Percentiles rank a stretch among this genome's conserved stretches.
Conservation (phyloP, 2,888 invertebrate species). For the Megamerina dolium region DNA sequence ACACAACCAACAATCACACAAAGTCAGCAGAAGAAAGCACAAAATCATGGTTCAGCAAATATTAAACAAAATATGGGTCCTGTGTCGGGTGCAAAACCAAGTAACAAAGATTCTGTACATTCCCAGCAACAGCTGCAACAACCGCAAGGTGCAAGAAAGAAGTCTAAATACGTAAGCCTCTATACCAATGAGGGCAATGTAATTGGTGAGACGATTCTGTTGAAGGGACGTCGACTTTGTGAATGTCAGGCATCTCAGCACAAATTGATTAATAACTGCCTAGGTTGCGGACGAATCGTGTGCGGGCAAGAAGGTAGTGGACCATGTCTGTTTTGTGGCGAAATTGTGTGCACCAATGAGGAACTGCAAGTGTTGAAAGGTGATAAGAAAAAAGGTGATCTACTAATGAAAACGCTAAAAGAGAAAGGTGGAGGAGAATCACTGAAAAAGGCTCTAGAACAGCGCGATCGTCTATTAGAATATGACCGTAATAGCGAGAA, state of each 20-base stretch:
- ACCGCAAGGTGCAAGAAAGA: slow-evolving; percentile 53
- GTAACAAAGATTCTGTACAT: slow-evolving; percentile 7
- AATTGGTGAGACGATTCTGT: slow-evolving; percentile 53
- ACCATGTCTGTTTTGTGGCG: slow-evolving; percentile 88
- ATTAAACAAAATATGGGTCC: slow-evolving; percentile 18
- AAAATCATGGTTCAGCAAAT: slow-evolving; percentile 13
- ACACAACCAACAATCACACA: slow-evolving; percentile 16
- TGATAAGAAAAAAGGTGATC: slow-evolving; percentile 63
- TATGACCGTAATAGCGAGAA: slow-evolving; percentile 71
- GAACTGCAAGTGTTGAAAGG: slow-evolving; percentile 62
- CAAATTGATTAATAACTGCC: slow-evolving; percentile 84
- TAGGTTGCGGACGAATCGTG: slow-evolving; percentile 88
- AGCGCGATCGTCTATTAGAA: slow-evolving; percentile 75
- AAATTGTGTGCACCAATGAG: slow-evolving; percentile 72
- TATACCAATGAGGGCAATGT: slow-evolving; percentile 65
- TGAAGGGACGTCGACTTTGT: slow-evolving; percentile 77
- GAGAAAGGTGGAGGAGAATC: slow-evolving; percentile 65
- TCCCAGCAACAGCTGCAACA: slow-evolving; percentile 11
- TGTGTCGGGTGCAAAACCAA: too few species aligned
- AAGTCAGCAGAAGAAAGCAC: slow-evolving; percentile 16
- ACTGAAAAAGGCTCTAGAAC: slow-evolving; percentile 66
- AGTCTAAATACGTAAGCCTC: slow-evolving; percentile 68
- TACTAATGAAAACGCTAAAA: slow-evolving; percentile 59
- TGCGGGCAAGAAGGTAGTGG: slow-evolving; percentile 96
- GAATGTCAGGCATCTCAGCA: slow-evolving; percentile 91